phyloP scores from a whole-genome alignment of 2,113 vertebrate species.

The Promerops cafer region DNA sequence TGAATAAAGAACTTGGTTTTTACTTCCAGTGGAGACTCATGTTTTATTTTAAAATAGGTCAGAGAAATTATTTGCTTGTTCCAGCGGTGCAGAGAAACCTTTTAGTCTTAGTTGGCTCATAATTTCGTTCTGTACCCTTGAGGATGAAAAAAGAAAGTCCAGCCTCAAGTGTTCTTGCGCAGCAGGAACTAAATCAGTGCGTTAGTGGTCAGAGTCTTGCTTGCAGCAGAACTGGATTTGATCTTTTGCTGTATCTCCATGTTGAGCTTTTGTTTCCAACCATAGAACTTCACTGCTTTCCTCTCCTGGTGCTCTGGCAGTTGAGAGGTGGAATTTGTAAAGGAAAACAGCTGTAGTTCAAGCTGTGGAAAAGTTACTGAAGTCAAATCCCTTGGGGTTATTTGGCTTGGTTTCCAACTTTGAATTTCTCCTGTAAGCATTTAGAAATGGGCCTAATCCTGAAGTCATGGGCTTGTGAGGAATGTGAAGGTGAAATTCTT shows the following conservation, averaged over 20 bases:
- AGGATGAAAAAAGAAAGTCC: background rate
- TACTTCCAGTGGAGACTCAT: background rate
- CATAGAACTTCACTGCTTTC: background rate
- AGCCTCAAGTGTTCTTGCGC: background rate
- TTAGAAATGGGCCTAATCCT: background rate
- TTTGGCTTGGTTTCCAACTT: background rate
- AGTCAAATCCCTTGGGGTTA: background rate
- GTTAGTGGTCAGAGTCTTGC: background rate
- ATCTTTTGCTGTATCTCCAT: background rate
- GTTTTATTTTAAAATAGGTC: background rate
- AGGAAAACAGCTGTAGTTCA: constrained; percentile 22
- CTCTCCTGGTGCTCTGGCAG: background rate
- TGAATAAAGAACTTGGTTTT: background rate
- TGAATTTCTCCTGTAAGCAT: background rate
- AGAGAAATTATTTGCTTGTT: background rate
- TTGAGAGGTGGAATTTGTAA: background rate
- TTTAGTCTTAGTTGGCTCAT: background rate
- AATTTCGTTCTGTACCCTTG: background rate
- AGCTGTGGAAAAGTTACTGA: background rate
- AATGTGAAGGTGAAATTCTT: background rate
- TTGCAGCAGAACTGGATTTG: background rate
- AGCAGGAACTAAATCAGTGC: background rate
- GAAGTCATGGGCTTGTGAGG: background rate
- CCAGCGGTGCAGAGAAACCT: background rate
- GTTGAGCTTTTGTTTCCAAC: constrained; percentile 10